Evolutionary conservation across 2,113 vertebrate genomes (phyloP), one percentile per base, ranked within the genome.

Genomic region (Albula glossodonta): DNA sequence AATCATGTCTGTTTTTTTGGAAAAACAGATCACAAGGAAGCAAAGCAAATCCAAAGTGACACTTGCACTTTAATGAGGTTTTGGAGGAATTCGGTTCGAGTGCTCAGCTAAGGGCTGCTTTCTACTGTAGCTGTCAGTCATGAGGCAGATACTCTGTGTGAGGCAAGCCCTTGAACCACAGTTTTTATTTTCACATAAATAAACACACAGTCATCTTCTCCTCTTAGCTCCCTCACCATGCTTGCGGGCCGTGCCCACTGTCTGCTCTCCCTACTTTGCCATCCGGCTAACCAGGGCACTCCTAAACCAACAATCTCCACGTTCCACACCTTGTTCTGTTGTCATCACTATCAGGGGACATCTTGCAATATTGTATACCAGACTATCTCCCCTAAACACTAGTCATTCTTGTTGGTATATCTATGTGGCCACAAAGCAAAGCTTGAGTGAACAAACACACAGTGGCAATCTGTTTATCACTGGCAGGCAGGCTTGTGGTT

Each of bases 311-410:
- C 70, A 74, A 74, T 74, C 70, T 74, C 70, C 70, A 74, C 70
- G 22, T 74, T 74, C 70, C n/a, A 74, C 70, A 74, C 70, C 70
- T 74, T 31, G 22, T 25, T 74, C 70, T 74, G 70, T 74, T 74
- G 70, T 31, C 4, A 25, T 74, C 9, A 31, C 70, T 31, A 10
- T 4, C 22, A n/a, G 70, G n/a, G 6, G 70, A 74, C 70, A 74
- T n/a, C 70, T n/a, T 74, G 22, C 70, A 74, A 74, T 25, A 22
- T 74, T 66, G 60, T 66, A 31, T 8, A 74, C n/a, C 22, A 74
- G 70, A 22, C n/a, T 31, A n/a, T 5, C 70, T 74, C 70, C 70
- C 70, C 4, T 74, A 74, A 74, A 74, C 70, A 74, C 70, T n/a
- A 31, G 70, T n/a, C 70, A 74, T 10, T 31, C 70, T 74, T 74